A percentile compares a stretch with the other conserved stretches of the same genome.
These are phyloP conservation scores for Zele albiditarsus DNA, from an alignment of 2,888 invertebrate genomes.

Conservation along the genomic window DNA sequence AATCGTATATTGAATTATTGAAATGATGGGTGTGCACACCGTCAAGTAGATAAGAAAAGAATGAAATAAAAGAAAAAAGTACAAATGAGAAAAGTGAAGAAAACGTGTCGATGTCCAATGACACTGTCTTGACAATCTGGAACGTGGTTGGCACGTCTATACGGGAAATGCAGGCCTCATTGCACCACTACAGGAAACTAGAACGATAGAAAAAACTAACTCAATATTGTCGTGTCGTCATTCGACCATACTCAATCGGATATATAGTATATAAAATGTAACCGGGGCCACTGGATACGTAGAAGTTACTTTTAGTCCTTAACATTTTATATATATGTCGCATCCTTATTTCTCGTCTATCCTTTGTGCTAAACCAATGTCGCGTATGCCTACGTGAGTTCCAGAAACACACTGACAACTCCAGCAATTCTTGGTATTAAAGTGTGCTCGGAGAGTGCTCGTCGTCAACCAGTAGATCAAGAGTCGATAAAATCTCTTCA, in stretches of 20 bases:
- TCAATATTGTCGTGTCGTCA: conserved; percentile 61
- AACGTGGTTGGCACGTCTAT: conserved; percentile 56
- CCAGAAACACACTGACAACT: conserved; percentile 67
- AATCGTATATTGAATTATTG: neutral
- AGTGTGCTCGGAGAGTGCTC: neutral
- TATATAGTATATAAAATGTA: conserved; percentile 2
- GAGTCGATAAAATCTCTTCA: neutral
- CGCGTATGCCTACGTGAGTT: conserved; percentile 62
- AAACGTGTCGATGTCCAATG: conserved; percentile 1
- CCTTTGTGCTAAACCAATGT: conserved; percentile 34
- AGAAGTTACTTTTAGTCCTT: conserved; percentile 51
- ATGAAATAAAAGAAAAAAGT: neutral
- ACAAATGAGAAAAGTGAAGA: conserved; percentile 9
- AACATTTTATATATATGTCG: conserved; percentile 11
- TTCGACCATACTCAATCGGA: conserved; percentile 45
- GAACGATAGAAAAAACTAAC: conserved; percentile 65
- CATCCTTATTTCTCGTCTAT: conserved; percentile 27
- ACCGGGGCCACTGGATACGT: conserved; percentile 49
- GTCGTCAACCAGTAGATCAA: conserved; percentile 2
- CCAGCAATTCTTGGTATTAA: conserved; percentile 43
- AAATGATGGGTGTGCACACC: neutral
- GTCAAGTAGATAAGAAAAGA: neutral
- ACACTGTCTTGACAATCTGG: conserved; percentile 54
- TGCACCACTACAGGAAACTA: conserved; percentile 66
- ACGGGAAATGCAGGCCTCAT: conserved; percentile 65